A percentile compares a stretch with the other conserved stretches of the same genome.
These are phyloP conservation scores for Myotis yumanensis DNA, from an alignment of 2,113 vertebrate species.

Conservation along the genomic window DNA sequence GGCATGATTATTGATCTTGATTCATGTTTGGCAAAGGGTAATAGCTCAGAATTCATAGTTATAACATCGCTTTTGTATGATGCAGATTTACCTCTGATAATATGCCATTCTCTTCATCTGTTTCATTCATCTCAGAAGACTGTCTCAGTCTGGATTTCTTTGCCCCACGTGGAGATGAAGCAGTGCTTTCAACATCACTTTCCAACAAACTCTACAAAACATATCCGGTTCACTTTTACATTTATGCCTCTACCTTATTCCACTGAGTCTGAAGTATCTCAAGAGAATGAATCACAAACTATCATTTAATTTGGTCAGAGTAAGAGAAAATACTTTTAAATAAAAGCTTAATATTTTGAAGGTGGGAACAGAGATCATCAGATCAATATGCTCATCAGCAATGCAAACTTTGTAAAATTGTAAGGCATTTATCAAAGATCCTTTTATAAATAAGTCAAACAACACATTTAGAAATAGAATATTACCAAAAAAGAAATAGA, in stretches of 20 bases:
- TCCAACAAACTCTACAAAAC: conserved; percentile 89
- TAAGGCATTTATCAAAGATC: background rate
- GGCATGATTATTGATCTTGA: background rate
- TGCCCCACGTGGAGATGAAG: conserved; percentile 89
- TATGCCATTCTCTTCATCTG: conserved; percentile 83
- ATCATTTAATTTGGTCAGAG: background rate
- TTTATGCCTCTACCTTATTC: background rate
- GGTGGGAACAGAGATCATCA: background rate
- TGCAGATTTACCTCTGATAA: conserved; percentile 76
- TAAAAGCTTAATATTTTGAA: background rate
- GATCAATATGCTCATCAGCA: background rate
- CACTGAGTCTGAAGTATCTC: background rate
- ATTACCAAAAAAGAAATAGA: background rate
- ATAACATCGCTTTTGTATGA: background rate
- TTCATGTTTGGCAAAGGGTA: background rate
- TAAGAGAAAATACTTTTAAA: conserved; percentile 10
- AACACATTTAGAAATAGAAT: background rate
- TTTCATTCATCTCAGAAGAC: conserved; percentile 78
- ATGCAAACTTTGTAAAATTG: background rate
- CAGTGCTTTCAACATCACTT: conserved; percentile 93
- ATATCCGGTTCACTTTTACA: background rate
- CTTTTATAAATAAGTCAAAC: conserved; percentile 12
- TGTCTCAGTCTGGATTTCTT: conserved; percentile 71
- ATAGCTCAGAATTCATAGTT: background rate
- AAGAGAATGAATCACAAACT: conserved; percentile 44